phyloP scores from a whole-genome alignment of 2,888 invertebrate species.

The Pardosa pseudoannulata region DNA sequence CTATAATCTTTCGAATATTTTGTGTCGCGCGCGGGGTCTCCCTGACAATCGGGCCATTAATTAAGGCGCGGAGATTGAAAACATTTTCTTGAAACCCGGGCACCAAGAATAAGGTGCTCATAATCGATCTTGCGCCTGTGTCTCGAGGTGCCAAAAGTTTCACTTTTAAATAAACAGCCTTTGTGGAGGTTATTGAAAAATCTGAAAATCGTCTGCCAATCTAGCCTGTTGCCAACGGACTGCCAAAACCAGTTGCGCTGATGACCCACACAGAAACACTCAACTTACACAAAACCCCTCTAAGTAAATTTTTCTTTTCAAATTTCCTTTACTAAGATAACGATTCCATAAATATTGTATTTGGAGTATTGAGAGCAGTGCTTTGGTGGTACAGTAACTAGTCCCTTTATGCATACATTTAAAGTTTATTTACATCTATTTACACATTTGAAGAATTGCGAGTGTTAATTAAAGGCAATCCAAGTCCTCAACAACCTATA shows the following conservation, averaged over 20 bases:
- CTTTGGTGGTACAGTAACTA: too few relatives aligned
- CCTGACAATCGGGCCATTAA: conserved; percentile 59
- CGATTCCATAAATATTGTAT: too few relatives aligned
- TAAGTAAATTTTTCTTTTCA: too few relatives aligned
- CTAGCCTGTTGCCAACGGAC: background rate
- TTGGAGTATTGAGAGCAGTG: too few relatives aligned
- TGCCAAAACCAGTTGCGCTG: background rate
- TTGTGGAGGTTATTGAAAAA: conserved; percentile 19
- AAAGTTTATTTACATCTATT: too few relatives aligned
- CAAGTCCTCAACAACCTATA: too few relatives aligned
- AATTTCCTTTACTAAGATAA: too few relatives aligned
- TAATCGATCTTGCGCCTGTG: conserved; percentile 1
- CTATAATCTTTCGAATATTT: conserved; percentile 27
- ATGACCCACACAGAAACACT: too few relatives aligned
- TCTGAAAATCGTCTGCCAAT: conserved; percentile 4
- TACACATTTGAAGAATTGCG: too few relatives aligned
- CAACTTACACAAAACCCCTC: too few relatives aligned
- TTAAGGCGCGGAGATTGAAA: conserved; percentile 24
- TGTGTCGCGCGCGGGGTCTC: conserved; percentile 22
- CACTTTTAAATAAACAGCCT: conserved; percentile 10
- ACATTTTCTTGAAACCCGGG: background rate
- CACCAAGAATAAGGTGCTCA: conserved; percentile 1
- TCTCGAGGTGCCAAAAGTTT: conserved; percentile 10
- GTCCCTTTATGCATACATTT: too few relatives aligned
- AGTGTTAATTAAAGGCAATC: too few relatives aligned